phyloP scores from a whole-genome alignment of 2,888 invertebrate genomes.

The Thereva nobilitata region DNA sequence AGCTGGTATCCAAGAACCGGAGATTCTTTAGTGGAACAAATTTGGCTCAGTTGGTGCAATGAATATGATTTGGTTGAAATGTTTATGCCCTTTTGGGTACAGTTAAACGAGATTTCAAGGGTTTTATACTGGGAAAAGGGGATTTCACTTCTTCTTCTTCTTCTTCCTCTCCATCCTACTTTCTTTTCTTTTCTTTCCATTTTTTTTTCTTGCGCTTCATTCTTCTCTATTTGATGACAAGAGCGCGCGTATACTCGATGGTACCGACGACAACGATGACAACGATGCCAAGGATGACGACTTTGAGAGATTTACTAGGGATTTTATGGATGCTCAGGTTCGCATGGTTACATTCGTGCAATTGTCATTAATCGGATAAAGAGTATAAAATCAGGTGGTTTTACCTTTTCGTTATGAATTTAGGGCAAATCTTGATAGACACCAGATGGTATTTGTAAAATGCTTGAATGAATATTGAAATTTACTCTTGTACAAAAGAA shows the following conservation, averaged over 20 bases:
- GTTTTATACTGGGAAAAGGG: conserved; percentile 18
- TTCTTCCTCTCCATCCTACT: too few relatives aligned
- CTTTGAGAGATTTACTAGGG: conserved; percentile 25
- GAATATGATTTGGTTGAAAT: conserved; percentile 34
- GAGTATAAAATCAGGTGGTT: conserved; percentile 21
- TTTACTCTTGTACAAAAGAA: too few relatives aligned
- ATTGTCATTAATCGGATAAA: conserved; percentile 32
- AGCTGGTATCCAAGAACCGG: conserved; percentile 16
- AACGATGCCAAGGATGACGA: conserved; percentile 15
- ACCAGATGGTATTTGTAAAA: too few relatives aligned
- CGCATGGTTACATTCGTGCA: conserved; percentile 22
- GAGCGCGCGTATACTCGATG: too few relatives aligned
- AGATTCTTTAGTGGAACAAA: conserved; percentile 31
- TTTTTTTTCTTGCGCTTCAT: too few relatives aligned
- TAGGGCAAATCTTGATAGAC: too few relatives aligned
- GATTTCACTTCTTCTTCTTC: conserved; percentile 30
- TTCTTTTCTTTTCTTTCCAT: too few relatives aligned
- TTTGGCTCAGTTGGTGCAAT: conserved; percentile 34
- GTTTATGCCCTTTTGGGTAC: conserved; percentile 36
- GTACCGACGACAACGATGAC: too few relatives aligned
- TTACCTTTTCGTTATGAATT: background rate
- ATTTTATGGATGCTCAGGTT: conserved; percentile 27
- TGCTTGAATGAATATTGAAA: too few relatives aligned
- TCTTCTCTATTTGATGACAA: too few relatives aligned
- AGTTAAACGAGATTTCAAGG: conserved; percentile 32